Base-by-base conservation (phyloP, 2,888 invertebrate genomes). In the Andrena hattorfiana region DNA sequence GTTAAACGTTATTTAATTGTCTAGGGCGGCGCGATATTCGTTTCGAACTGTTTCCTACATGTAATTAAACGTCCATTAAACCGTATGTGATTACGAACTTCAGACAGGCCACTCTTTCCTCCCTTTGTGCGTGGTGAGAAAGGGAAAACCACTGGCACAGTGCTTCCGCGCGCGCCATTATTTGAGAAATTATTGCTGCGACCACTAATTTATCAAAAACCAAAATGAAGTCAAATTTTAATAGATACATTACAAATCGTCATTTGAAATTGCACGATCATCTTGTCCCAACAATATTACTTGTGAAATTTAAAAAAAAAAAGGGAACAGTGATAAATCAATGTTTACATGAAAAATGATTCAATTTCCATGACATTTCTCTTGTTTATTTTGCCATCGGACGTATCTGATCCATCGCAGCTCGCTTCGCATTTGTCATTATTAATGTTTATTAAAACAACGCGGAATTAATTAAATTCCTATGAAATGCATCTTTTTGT, bases 1-100 rank as follows among this genome's bases (percentile, higher is more conserved):
- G 66, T 54, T 26, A 73, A 64, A 56, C 26, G 64, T 66, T 73
- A 73, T 66, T 66, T 48, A 42, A 73, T 60, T n/a, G n/a, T 20
- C 6, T 28, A 48, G 35, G 23, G 5, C 10, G 16, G 13, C 23
- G 48, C 20, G 35, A 16, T 35, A 20, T 72, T 63, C 63, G 51
- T 54, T 51, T 20, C 26, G 28, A 42, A 42, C n/a, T 26, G 28
- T n/a, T 30, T 20, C 56, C 20, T 64, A 10, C 7, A 56, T 30
- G 42, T 56, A 64, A 73, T 73, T 56, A 64, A 56, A 64, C 56
- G 30, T 42, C 64, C 56, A 64, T 73, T 73, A 73, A 32, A 16
- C 2, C 20, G 4, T 64, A 6, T 56, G 42, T 13, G 42, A 56
- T 73, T 56, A 28, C 28, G n/a, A 56, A 42, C 64, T 56, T 63